Base-by-base conservation (phyloP, 2,797 vertebrate species). In the Borostomias antarcticus region DNA sequence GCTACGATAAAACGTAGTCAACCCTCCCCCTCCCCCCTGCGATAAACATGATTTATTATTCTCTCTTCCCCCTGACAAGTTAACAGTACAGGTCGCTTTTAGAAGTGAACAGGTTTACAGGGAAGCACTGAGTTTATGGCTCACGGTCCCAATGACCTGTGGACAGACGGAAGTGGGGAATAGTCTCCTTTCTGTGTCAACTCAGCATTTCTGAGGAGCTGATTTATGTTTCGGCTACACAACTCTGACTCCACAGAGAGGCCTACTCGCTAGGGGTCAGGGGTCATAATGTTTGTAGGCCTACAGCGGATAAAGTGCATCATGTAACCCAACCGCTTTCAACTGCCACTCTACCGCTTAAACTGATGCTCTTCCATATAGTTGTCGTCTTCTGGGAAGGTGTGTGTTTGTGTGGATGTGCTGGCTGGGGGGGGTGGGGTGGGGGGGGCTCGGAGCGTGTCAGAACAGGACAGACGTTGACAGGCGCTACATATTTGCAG, bases 111-210 rank as follows among this genome's bases (percentile, higher is more conserved):
- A 8, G 53, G 53, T 28, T 32, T 19, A 19, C 28, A 56, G 28
- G 29, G 28, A 32, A 9, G 29, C 6, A 11, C 17, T 2, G 17
- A 19, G 29, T 2, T 17, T 19, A 15, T 56, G 32, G 29, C 29
- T 56, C 53, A 56, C 17, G 10, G 53, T 17, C 2, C 28, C 29
- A 56, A 56, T 26, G 53, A 56, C 53, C 53, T 56, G 52, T 30
- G 52, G 28, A 8, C 52, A 54, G n/a, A 28, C 28, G 0, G 52
- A 54, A 19, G 8, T 48, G 47, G 52, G 47, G 19, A 50, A 50
- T 50, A n/a, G 47, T 19, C 5, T 50, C 51, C 23, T 25, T 26
- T 53, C 51, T 29, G 51, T 21, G 51, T 45, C 0, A 45, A 45
- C 13, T 33, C 54, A 57, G 19, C n/a, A 21, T 30, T 32, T 30